phyloP scores from a whole-genome alignment of 2,797 vertebrate species.

The Lophius americanus region DNA sequence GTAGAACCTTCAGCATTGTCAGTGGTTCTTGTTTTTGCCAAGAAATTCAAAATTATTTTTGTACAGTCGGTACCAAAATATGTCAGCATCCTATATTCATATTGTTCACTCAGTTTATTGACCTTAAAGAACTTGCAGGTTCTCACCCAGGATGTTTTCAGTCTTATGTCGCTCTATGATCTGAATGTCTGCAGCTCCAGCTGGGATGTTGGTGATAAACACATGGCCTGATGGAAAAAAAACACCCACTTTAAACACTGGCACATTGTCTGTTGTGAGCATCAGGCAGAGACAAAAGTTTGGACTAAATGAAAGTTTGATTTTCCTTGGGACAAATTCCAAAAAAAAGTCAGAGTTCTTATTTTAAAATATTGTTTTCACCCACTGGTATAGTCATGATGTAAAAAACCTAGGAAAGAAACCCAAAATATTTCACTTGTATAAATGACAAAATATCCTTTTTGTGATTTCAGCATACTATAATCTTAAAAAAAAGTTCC shows the following conservation, averaged over 20 bases:
- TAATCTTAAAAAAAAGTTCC: no score
- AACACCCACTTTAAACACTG: slow-evolving; percentile 27
- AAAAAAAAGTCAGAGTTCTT: neutral
- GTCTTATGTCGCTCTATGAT: slow-evolving; percentile 91
- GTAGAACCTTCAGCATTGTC: no score
- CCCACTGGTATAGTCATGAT: neutral
- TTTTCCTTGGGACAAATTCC: neutral
- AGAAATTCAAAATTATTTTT: no score
- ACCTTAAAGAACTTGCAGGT: slow-evolving; percentile 47
- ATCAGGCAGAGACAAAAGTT: neutral
- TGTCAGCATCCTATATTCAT: neutral
- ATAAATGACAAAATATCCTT: neutral
- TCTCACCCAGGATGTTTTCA: slow-evolving; percentile 89
- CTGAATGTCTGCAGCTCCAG: slow-evolving; percentile 88
- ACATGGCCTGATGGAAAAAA: slow-evolving; percentile 82
- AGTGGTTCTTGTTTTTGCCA: no score
- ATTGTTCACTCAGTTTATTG: slow-evolving; percentile 24
- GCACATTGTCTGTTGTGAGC: neutral
- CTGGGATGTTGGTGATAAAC: slow-evolving; percentile 89
- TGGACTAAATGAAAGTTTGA: neutral
- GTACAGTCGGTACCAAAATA: neutral
- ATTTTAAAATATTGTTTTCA: neutral
- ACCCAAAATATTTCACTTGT: neutral
- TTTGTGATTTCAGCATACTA: neutral
- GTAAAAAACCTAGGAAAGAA: neutral